These are phyloP conservation scores for Tetrao urogallus DNA, from an alignment of 2,113 vertebrate genomes.

Conservation along the genomic window DNA sequence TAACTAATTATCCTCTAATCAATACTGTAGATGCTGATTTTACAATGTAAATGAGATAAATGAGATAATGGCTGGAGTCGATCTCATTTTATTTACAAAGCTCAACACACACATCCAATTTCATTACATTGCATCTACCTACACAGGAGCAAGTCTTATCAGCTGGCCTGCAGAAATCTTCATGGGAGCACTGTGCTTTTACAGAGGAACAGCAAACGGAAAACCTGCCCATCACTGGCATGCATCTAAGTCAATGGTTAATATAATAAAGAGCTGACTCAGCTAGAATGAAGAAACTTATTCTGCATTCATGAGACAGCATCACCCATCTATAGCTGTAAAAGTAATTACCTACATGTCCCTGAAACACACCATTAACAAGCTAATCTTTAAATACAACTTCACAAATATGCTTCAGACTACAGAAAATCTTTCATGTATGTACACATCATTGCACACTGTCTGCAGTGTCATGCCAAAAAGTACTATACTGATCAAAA, in stretches of 20 bases:
- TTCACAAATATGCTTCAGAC: conserved; percentile 55
- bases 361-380: conserved; percentile 71
- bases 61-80: conserved; percentile 81
- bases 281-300: conserved; percentile 49
- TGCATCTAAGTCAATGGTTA: conserved; percentile 58
- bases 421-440: conserved; percentile 30
- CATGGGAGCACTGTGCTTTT: conserved; percentile 1
- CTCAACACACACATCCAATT: conserved; percentile 75
- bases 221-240: conserved; percentile 24
- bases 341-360: conserved; percentile 70
- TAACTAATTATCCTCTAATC: conserved; percentile 89
- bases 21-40: conserved; percentile 86
- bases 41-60: conserved; percentile 88
- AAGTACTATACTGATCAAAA: background rate
- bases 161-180: conserved; percentile 73
- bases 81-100: conserved; percentile 79
- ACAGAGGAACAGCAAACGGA: conserved; percentile 39
- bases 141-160: conserved; percentile 69
- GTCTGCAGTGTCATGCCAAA: background rate
- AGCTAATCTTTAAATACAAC: conserved; percentile 68
- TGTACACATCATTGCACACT: background rate
- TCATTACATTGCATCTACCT: conserved; percentile 76
- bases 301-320: conserved; percentile 53
- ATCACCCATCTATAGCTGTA: conserved; percentile 39
- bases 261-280: conserved; percentile 55